Base-by-base conservation (phyloP, 2,797 vertebrate species). In the Kryptopterus vitreolus region DNA sequence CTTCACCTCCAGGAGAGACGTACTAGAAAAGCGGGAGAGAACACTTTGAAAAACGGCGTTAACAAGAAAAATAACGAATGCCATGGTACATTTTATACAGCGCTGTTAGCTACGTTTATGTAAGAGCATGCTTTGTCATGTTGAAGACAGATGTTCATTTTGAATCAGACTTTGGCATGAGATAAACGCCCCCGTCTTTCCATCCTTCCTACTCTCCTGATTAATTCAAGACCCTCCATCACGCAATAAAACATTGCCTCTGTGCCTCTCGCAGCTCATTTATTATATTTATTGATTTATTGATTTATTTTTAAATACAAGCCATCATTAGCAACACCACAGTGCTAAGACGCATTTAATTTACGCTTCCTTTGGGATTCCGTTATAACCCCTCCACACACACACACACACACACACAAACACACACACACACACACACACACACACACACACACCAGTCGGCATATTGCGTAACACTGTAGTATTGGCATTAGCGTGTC, bases 171-270 rank as follows among this genome's bases (percentile, higher is more conserved):
- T 62, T 62, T 4, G 26, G 8, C 31, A 18, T 20, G 8, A 3
- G 59, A 33, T 62, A 33, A 29, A 62, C 20, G 9, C 61, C 18
- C 31, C 35, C 61, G 4, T 35, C 31, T 43, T 43, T 43, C 18
- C 8, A 35, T 18, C 20, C 31, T 63, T 63, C 29, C 18, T 22
- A 0, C 61, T 63, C 61, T 63, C 3, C n/a, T 68, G 65, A 68
- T 68, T 46, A 68, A 68, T 26, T 46, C 65, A 46, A 46, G 20
- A 43, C 63, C 38, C 35, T n/a, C 22, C 65, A 24, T 65, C 62
- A 68, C 65, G 2, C 1, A 3, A n/a, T 3, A 48, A 26, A 48
- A 66, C 3, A 38, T 3, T 1, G 38, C 6, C 2, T 5, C n/a
- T 6, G 35, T 15, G 33, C 61, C n/a, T 43, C 10, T 2, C 18